Conservation (phyloP, 2,113 vertebrate genomes). For the Herpailurus yagouaroundi region DNA sequence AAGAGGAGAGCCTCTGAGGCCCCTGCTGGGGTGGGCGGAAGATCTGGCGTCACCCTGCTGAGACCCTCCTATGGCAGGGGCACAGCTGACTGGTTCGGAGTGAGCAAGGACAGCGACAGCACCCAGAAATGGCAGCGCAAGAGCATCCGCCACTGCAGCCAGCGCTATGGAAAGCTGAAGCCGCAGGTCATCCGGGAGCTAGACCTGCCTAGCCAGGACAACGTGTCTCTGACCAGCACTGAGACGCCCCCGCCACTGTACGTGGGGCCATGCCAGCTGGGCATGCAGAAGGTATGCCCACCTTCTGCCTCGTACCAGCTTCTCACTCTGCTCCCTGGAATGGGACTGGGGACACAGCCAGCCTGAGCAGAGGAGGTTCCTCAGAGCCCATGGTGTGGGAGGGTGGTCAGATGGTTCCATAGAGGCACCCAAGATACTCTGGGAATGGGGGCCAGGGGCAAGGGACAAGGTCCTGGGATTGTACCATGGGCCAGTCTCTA, state of each 20-base stretch:
- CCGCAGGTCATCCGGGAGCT: conserved; percentile 97
- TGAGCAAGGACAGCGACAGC: conserved; percentile 95
- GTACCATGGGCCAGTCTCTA: too few species aligned
- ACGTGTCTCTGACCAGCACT: conserved; percentile 95
- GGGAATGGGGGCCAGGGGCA: neutral
- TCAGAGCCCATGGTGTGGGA: neutral
- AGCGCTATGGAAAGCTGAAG: conserved; percentile 97
- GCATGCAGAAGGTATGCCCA: conserved; percentile 94
- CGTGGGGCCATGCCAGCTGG: conserved; percentile 93
- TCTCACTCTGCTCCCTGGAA: neutral
- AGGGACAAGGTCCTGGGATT: neutral
- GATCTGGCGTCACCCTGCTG: neutral
- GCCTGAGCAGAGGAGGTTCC: neutral
- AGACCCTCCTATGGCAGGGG: conserved; percentile 87
- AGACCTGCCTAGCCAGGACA: conserved; percentile 98
- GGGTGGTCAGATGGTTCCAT: neutral
- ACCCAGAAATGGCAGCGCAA: conserved; percentile 99
- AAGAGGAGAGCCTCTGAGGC: neutral
- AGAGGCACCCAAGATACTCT: neutral
- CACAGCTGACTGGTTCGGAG: conserved; percentile 98
- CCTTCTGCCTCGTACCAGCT: too few species aligned
- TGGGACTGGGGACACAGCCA: neutral
- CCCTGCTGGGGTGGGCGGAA: neutral
- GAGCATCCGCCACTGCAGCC: conserved; percentile 98
- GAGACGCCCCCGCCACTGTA: conserved; percentile 97